Conservation (phyloP, 2,888 invertebrate species). For the Ennomos erosarius region DNA sequence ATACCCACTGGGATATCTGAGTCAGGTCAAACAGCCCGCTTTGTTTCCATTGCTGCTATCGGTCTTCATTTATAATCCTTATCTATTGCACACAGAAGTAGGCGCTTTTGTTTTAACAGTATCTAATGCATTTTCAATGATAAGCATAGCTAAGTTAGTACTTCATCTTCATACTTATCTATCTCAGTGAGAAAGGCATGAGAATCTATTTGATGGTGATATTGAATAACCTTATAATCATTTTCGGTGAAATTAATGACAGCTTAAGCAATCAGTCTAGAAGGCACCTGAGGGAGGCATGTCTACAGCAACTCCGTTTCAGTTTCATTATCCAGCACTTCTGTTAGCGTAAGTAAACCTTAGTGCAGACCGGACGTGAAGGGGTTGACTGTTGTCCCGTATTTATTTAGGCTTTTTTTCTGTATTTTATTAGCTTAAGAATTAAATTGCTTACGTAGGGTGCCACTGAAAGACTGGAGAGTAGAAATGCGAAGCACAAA, state of each 20-base stretch:
- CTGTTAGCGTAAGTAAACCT: constrained; percentile 60
- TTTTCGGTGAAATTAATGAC: constrained; percentile 20
- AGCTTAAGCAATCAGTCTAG: constrained; percentile 31
- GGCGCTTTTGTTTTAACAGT: constrained; percentile 31
- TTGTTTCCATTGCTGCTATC: constrained; percentile 57
- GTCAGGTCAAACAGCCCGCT: constrained; percentile 63
- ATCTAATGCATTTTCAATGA: constrained; percentile 29
- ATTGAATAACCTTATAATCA: too few relatives aligned
- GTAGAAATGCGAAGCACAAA: too few relatives aligned
- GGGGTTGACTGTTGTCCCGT: not conserved
- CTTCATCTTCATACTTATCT: too few relatives aligned
- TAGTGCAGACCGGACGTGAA: constrained; percentile 16
- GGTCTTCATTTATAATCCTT: constrained; percentile 52
- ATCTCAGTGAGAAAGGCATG: too few relatives aligned
- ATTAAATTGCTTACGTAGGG: too few relatives aligned
- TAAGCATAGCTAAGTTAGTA: not conserved
- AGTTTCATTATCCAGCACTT: constrained; percentile 54
- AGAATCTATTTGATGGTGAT: too few relatives aligned
- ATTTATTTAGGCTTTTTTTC: too few relatives aligned
- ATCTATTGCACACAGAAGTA: constrained; percentile 48
- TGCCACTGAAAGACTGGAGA: too few relatives aligned
- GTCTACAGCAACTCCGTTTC: constrained; percentile 43
- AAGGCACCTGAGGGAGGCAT: constrained; percentile 39
- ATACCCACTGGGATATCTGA: constrained; percentile 52
- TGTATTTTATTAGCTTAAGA: too few relatives aligned